Base-by-base conservation (phyloP, 2,797 vertebrate genomes). In the Pitangus sulphuratus region DNA sequence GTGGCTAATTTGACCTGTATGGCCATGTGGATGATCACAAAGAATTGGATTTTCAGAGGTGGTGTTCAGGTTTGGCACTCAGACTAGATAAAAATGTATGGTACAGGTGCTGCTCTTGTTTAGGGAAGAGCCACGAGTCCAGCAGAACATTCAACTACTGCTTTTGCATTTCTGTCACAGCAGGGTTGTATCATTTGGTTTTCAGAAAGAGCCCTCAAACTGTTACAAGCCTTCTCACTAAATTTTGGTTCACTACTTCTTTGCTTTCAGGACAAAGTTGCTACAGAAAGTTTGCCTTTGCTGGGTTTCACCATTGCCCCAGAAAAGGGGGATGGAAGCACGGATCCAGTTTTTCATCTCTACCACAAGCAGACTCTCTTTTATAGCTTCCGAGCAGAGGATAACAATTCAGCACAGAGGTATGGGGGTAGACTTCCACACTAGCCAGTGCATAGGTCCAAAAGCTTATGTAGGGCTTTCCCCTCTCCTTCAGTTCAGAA, bases 331-430 rank as follows among this genome's bases (percentile, higher is more conserved):
- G 98, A 98, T 50, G 98, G 97, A 89, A 98, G 89, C 57, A 84
- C 84, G 3, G 98, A 98, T 66, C 98, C 98, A 21, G 94, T 99
- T 89, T 99, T 99, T 93, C 99, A 99, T 96, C 99, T 99, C 86
- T 99, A 99, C 97, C 99, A 99, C 98, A 99, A 99, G 98, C 98
- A 99, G 94, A 99, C 98, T 37, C 98, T 99, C 78, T 99, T 98
- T 95, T 99, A 99, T 74, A 99, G 98, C 93, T 99, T 99, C 97
- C 99, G 98, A 97, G 99, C 99, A 30, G 98, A 99, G 93, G 98
- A 99, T 77, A 98, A 97, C 97, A 97, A 79, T 97, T 98, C 98
- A 50, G 99, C 99, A 80, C 99, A 98, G 97, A 99, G 99, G 99
- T 99, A 98, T 77, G 48, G 39, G 44, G 12, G 14, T 8, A 54